Evolutionary conservation across 2,888 invertebrate genomes (phyloP).

Genomic region (Zootermopsis nevadensis): DNA sequence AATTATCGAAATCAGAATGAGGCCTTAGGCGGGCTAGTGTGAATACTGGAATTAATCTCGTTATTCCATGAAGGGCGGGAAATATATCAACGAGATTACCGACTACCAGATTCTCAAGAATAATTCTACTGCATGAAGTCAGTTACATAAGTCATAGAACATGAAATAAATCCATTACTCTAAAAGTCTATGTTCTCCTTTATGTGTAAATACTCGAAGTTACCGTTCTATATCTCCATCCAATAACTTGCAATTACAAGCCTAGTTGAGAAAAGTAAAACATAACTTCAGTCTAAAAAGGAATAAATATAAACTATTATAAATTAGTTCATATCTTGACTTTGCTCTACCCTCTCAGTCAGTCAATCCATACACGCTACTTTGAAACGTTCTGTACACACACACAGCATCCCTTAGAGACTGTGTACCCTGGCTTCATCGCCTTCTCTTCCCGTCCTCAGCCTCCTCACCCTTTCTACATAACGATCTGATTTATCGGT

Average conservation of each 20-base stretch:
- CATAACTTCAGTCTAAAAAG: conserved; percentile 3
- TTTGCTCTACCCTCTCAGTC: conserved; percentile 33
- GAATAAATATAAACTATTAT: conserved; percentile 36
- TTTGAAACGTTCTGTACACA: not conserved
- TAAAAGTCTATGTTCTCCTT: not conserved
- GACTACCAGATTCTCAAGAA: no score
- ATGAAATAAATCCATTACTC: no score
- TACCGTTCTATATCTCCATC: not conserved
- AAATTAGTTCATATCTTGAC: conserved; percentile 33
- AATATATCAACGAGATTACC: no score
- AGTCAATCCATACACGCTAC: not conserved
- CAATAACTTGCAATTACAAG: conserved; percentile 30
- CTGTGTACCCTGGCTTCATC: conserved; percentile 30
- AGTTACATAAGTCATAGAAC: no score
- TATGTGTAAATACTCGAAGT: not conserved
- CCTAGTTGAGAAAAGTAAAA: conserved; percentile 21
- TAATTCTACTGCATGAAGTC: no score
- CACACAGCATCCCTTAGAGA: conserved; percentile 33
- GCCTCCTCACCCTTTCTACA: conserved; percentile 42
- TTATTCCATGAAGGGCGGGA: no score
- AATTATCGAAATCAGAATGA: no score
- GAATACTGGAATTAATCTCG: no score
- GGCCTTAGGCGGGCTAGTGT: no score
- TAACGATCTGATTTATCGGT: conserved; percentile 54
- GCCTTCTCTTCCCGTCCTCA: conserved; percentile 14